phyloP scores from a whole-genome alignment of 1,140 invertebrate species.

The Rhagoletis pomonella region DNA sequence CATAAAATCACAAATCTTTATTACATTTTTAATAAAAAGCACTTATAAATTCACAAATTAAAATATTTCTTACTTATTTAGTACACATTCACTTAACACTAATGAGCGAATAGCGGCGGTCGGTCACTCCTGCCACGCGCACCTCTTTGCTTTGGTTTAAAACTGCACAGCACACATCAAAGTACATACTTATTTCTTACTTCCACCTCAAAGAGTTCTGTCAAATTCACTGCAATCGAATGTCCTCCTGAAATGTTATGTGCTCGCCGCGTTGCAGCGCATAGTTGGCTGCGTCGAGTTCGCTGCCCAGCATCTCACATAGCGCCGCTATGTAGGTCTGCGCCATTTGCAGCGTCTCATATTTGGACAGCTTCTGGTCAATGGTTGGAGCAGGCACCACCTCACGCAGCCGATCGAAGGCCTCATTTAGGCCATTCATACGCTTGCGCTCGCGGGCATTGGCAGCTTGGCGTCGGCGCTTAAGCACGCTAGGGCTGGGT shows the following conservation, averaged over 20 bases:
- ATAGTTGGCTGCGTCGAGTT: not conserved
- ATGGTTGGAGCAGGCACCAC: constrained; percentile 87
- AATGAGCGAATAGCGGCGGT: not conserved
- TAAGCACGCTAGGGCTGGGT: constrained; percentile 78
- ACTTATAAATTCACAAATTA: not conserved
- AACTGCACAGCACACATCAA: not conserved
- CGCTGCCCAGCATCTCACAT: constrained; percentile 77
- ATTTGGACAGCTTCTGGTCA: constrained; percentile 89
- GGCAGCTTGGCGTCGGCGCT: constrained; percentile 81
- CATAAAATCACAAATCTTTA: constrained; percentile 38
- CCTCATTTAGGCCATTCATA: constrained; percentile 89
- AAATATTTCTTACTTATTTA: no score
- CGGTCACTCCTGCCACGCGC: not conserved
- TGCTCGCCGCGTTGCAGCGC: not conserved
- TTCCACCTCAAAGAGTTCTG: not conserved
- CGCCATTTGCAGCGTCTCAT: constrained; percentile 92
- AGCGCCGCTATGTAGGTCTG: constrained; percentile 88
- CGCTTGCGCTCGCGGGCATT: constrained; percentile 86
- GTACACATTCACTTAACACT: constrained; percentile 46
- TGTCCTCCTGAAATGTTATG: not conserved
- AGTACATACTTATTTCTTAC: not conserved
- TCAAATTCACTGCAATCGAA: not conserved
- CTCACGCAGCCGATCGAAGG: constrained; percentile 85
- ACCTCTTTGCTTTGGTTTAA: constrained; percentile 1
- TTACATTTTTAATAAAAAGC: constrained; percentile 16